Conservation (phyloP, 2,113 vertebrate genomes). For the Polypterus bichir region DNA sequence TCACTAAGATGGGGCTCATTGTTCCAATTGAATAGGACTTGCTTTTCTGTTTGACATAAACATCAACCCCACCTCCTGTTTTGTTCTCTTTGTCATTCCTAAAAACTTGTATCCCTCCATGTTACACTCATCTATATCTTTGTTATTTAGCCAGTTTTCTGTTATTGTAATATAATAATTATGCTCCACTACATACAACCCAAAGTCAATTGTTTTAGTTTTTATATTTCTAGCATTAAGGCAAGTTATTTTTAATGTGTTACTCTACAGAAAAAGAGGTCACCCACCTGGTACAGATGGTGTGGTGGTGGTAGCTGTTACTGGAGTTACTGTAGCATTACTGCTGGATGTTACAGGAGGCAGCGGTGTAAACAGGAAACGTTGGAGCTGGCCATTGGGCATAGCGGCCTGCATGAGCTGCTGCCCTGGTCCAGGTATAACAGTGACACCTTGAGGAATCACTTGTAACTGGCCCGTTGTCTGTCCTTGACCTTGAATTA, state of each 20-base stretch:
- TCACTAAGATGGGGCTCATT: no score
- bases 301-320: slow-evolving; percentile 53
- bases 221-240: background rate
- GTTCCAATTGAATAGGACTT: no score
- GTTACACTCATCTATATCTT: no score
- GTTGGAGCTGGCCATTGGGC: slow-evolving; percentile 91
- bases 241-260: background rate
- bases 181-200: background rate
- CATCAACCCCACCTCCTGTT: no score
- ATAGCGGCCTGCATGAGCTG: slow-evolving; percentile 97
- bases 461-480: slow-evolving; percentile 93
- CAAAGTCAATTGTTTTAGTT: background rate
- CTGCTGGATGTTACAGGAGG: slow-evolving; percentile 49
- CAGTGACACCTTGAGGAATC: slow-evolving; percentile 85
- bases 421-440: slow-evolving; percentile 87
- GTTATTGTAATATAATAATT: background rate
- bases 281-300: slow-evolving; percentile 65
- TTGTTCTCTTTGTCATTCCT: no score
- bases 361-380: slow-evolving; percentile 90
- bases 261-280: no score
- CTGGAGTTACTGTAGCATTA: slow-evolving; percentile 41
- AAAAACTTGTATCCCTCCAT: no score
- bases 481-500: slow-evolving; percentile 96
- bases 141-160: no score
- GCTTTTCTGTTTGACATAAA: no score